Evolutionary conservation across 2,797 vertebrate genomes (phyloP).

Genomic region (Myotis planiceps): DNA sequence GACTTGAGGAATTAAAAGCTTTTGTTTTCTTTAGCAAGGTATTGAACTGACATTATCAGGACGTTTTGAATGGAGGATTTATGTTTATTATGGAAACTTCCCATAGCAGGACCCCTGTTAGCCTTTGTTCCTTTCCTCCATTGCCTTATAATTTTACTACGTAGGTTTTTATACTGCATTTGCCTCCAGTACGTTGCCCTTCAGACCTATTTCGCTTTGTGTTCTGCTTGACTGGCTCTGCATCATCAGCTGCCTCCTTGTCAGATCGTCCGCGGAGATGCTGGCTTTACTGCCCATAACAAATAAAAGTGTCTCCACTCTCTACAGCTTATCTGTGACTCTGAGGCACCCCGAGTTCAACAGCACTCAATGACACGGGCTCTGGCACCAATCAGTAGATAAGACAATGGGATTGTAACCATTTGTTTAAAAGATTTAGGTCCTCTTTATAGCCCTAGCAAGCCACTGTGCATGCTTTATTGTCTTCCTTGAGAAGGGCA

Average conservation of each 20-base stretch:
- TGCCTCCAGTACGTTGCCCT: constrained; percentile 77
- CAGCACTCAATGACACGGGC: constrained; percentile 75
- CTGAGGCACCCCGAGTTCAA: constrained; percentile 82
- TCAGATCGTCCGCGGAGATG: constrained; percentile 83
- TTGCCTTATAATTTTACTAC: constrained; percentile 78
- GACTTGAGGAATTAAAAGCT: neutral
- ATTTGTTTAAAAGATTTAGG: constrained; percentile 89
- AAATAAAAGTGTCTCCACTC: constrained; percentile 86
- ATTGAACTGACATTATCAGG: neutral
- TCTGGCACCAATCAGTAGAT: constrained; percentile 82
- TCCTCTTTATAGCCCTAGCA: constrained; percentile 77
- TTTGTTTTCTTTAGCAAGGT: neutral
- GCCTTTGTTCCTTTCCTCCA: constrained; percentile 74
- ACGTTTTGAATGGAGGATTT: neutral
- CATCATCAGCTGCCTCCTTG: constrained; percentile 74
- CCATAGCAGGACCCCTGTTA: constrained; percentile 44
- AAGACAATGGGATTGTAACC: constrained; percentile 87
- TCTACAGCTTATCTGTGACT: constrained; percentile 86
- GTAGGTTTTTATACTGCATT: constrained; percentile 73
- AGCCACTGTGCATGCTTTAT: constrained; percentile 82
- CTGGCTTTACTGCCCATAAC: constrained; percentile 85
- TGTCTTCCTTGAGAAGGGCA: constrained; percentile 82
- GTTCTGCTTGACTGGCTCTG: constrained; percentile 83
- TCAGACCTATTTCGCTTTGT: constrained; percentile 83
- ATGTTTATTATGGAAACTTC: neutral